phyloP scores from a whole-genome alignment of 1,140 invertebrate species.

The Conopomorpha cramerella region DNA sequence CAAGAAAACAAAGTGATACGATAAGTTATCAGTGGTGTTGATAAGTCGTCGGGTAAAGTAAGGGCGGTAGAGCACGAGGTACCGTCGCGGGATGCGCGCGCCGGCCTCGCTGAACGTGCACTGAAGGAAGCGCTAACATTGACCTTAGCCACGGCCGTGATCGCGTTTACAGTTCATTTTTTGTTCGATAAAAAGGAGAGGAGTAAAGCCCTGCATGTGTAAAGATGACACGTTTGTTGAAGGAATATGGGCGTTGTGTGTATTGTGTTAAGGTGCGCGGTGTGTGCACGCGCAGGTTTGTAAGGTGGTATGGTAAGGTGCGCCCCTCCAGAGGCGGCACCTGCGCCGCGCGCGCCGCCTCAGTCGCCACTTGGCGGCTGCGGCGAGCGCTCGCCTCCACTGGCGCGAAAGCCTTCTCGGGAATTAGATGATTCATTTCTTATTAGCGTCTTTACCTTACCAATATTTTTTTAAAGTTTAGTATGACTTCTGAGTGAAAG shows the following conservation, averaged over 20 bases:
- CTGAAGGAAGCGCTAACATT: conserved; percentile 60
- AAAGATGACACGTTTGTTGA: not conserved
- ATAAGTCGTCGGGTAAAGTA: too few relatives aligned
- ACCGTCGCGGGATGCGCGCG: conserved; percentile 45
- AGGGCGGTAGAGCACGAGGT: too few relatives aligned
- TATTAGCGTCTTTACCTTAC: too few relatives aligned
- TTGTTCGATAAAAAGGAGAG: conserved; percentile 61
- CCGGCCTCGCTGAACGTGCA: conserved; percentile 50
- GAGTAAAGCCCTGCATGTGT: conserved; percentile 47
- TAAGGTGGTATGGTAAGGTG: conserved; percentile 56
- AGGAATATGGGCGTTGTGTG: conserved; percentile 11
- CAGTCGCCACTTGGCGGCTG: conserved; percentile 22
- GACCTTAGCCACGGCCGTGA: conserved; percentile 58
- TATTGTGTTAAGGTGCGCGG: not conserved
- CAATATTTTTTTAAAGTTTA: too few relatives aligned
- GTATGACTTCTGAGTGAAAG: too few relatives aligned
- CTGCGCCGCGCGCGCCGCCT: conserved; percentile 42
- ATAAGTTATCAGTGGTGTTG: too few relatives aligned
- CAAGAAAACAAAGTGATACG: conserved; percentile 7
- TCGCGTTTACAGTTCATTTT: conserved; percentile 61
- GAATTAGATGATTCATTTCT: too few relatives aligned
- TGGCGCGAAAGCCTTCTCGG: too few relatives aligned
- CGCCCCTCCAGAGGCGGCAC: conserved; percentile 56
- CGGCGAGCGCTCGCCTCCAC: conserved; percentile 27
- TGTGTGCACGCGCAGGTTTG: conserved; percentile 19